Evolutionary conservation across 1,140 invertebrate species (phyloP).

Genomic region (Melipona quadrifasciata): DNA sequence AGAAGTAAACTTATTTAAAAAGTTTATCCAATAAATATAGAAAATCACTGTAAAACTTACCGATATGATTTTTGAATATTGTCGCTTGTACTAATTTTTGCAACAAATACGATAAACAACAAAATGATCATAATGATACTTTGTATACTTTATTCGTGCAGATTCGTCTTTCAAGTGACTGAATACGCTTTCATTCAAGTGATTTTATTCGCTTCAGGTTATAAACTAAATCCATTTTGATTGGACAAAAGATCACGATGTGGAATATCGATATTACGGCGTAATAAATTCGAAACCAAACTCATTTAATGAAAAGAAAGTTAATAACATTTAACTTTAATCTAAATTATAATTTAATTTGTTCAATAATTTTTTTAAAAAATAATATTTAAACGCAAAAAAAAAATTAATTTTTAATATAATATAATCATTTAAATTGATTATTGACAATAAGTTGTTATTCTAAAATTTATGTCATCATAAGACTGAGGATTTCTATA

Average conservation of each 20-base stretch:
- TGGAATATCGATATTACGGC: slow-evolving; percentile 13
- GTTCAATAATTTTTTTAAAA: too few relatives aligned
- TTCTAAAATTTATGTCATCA: background rate
- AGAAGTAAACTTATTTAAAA: background rate
- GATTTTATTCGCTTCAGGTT: slow-evolving; percentile 62
- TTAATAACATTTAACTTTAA: too few relatives aligned
- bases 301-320: background rate
- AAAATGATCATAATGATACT: slow-evolving; percentile 63
- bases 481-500: too few relatives aligned
- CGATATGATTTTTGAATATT: slow-evolving; percentile 43
- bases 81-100: slow-evolving; percentile 25
- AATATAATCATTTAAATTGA: background rate
- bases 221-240: slow-evolving; percentile 24
- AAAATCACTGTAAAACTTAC: slow-evolving; percentile 28
- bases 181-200: slow-evolving; percentile 48
- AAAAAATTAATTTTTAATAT: background rate
- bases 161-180: slow-evolving; percentile 54
- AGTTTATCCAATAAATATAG: background rate
- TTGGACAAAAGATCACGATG: slow-evolving; percentile 48
- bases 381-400: too few relatives aligned
- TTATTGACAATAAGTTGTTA: background rate
- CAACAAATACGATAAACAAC: slow-evolving; percentile 51
- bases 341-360: too few relatives aligned
- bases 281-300: background rate
- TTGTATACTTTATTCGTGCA: slow-evolving; percentile 32